Base-by-base conservation (phyloP, 2,113 vertebrate genomes). In the Percopsis transmontana region DNA sequence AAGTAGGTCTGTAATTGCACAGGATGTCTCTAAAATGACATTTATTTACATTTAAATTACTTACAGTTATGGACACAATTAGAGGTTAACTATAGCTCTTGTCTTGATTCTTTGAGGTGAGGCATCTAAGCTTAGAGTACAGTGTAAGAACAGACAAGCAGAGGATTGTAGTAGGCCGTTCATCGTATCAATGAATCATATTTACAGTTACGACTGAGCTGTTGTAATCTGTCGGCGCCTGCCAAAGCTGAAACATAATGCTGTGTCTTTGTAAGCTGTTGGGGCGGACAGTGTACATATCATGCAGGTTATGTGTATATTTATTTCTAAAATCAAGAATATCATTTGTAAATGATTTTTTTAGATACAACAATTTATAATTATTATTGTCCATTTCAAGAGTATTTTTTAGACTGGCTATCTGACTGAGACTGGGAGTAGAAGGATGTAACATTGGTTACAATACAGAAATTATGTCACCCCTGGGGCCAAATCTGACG, bases 161-260 rank as follows among this genome's bases (percentile, higher is more conserved):
- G 27, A 18, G 27, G 55, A 20, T 53, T 18, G 21, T 60, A 65
- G 67, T 77, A 0, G 2, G 16, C 52, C 16, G 14, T 47, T 72
- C 8, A 39, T 66, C 11, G 52, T 58, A 48, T 53, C 23, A 56
- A 33, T 70, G 39, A 80, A n/a, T 77, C 52, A 60, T 59, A 23
- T 19, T 9, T 65, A 9, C 65, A 63, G 65, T 82, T 65, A 75
- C 56, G 27, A 27, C 13, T 68, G 54, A 77, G 45, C 19, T 27
- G 19, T 64, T 42, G 60, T 68, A 67, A 67, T 70, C 66, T 74
- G 40, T 74, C 52, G 54, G 53, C 68, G 47, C 56, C 38, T 18
- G 24, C 40, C 57, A 64, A 11, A 71, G 68, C 52, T 12, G 15
- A 5, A 1, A 0, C 52, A 38, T 13, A 48, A 18, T 42, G 38